These are phyloP conservation scores for Pardosa pseudoannulata DNA, from an alignment of 2,888 invertebrate genomes.

Conservation along the genomic window DNA sequence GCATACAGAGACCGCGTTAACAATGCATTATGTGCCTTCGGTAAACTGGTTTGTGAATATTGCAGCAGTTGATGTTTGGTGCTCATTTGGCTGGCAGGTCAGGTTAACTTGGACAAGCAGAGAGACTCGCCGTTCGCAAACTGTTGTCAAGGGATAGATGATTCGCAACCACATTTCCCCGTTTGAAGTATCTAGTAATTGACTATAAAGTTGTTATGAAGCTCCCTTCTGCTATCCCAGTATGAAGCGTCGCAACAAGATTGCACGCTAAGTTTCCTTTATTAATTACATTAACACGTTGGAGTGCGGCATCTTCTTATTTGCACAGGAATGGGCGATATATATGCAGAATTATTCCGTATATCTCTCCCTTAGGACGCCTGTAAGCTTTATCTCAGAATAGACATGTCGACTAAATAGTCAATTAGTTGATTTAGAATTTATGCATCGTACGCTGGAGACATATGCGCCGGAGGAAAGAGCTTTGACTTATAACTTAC, in stretches of 20 bases:
- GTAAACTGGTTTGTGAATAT: conserved; percentile 71
- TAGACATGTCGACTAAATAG: conserved; percentile 68
- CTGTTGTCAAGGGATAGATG: conserved; percentile 65
- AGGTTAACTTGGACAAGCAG: conserved; percentile 56
- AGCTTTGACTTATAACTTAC: conserved; percentile 28
- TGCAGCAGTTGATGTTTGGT: conserved; percentile 70
- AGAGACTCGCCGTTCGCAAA: conserved; percentile 40
- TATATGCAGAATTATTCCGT: conserved; percentile 40
- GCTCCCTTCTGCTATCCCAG: conserved; percentile 30
- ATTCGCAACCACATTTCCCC: conserved; percentile 40
- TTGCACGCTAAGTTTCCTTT: conserved; percentile 52
- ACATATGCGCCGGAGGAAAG: conserved; percentile 11
- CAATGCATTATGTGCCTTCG: conserved; percentile 70
- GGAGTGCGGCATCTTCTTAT: conserved; percentile 53
- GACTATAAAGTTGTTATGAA: conserved; percentile 71
- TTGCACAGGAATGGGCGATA: conserved; percentile 51
- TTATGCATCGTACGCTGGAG: conserved; percentile 30
- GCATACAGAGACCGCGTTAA: conserved; percentile 56
- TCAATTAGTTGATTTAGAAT: conserved; percentile 61
- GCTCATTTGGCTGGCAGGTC: conserved; percentile 69
- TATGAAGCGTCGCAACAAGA: conserved; percentile 17
- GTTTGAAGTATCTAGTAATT: conserved; percentile 64
- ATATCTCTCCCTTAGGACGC: conserved; percentile 42
- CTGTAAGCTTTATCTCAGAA: conserved; percentile 37
- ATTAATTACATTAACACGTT: conserved; percentile 70